Evolutionary conservation across 2,113 vertebrate species (phyloP).

Genomic region (Stigmatopora nigra): DNA sequence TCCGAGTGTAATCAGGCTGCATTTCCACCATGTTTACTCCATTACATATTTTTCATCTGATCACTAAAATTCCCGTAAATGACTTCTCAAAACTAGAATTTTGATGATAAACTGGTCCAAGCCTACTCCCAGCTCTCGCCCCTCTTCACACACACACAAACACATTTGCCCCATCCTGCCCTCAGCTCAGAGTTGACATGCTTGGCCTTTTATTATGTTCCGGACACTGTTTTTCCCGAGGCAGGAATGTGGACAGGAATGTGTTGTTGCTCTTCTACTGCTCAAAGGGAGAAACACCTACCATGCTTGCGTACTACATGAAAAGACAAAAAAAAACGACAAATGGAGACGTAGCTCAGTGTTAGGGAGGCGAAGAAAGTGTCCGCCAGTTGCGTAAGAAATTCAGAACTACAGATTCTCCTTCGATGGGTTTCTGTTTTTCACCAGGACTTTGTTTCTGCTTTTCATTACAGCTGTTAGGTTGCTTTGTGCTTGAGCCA

Average conservation of each 20-base stretch:
- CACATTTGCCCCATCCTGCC: constrained; percentile 49
- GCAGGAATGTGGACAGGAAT: constrained; percentile 69
- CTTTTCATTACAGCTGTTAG: constrained; percentile 57
- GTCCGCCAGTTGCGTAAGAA: constrained; percentile 8
- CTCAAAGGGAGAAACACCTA: constrained; percentile 60
- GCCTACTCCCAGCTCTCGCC: constrained; percentile 23
- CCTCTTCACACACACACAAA: constrained; percentile 29
- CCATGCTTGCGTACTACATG: constrained; percentile 35
- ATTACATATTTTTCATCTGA: too few species aligned
- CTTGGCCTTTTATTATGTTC: constrained; percentile 68
- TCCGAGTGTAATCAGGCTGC: too few species aligned
- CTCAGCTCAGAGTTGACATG: constrained; percentile 56
- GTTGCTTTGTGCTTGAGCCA: constrained; percentile 51
- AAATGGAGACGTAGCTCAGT: constrained; percentile 4
- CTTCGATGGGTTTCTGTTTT: constrained; percentile 19
- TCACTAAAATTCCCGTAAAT: too few species aligned
- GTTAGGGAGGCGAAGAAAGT: constrained; percentile 6
- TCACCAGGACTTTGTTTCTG: constrained; percentile 38
- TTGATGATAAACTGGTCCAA: too few species aligned
- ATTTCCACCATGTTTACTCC: too few species aligned
- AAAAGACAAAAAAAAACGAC: constrained; percentile 6
- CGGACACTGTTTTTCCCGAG: constrained; percentile 67
- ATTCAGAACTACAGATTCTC: constrained; percentile 13
- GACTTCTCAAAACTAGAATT: too few species aligned
- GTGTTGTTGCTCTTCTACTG: constrained; percentile 65